Conservation (phyloP, 2,797 vertebrate genomes). For the Cichlasoma orientale region DNA sequence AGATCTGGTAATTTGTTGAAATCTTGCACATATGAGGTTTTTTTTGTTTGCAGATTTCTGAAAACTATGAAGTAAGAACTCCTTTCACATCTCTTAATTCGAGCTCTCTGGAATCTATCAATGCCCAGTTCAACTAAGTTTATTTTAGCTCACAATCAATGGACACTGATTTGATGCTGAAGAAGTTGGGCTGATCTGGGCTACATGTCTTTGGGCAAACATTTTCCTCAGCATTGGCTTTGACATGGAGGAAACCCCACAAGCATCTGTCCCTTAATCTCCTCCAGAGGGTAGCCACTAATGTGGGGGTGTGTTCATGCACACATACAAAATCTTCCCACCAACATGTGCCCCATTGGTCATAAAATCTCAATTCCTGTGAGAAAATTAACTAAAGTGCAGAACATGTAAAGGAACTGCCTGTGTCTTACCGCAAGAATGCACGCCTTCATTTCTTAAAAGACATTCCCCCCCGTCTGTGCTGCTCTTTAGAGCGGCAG, state of each 20-base stretch:
- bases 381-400: slow-evolving; percentile 78
- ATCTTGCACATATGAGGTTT: not conserved
- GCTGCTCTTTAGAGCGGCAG: slow-evolving; percentile 69
- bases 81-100: slow-evolving; percentile 5
- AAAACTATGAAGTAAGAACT: slow-evolving; percentile 7
- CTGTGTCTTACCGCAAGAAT: slow-evolving; percentile 81
- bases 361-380: slow-evolving; percentile 77
- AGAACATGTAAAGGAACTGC: slow-evolving; percentile 81
- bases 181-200: slow-evolving; percentile 31
- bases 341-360: slow-evolving; percentile 69
- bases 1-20: not conserved
- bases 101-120: not conserved
- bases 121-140: slow-evolving; percentile 1
- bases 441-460: slow-evolving; percentile 74
- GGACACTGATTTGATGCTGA: slow-evolving; percentile 31
- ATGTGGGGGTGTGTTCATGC: slow-evolving; percentile 11
- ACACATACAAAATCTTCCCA: slow-evolving; percentile 52
- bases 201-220: slow-evolving; percentile 24
- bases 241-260: slow-evolving; percentile 56
- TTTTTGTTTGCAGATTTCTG: not conserved
- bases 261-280: slow-evolving; percentile 56
- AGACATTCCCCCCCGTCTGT: slow-evolving; percentile 66
- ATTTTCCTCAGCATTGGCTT: slow-evolving; percentile 35
- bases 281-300: slow-evolving; percentile 55
- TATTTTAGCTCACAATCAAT: not conserved